Conservation (phyloP, 2,888 invertebrate genomes). For the Petrolisthes cinctipes region DNA sequence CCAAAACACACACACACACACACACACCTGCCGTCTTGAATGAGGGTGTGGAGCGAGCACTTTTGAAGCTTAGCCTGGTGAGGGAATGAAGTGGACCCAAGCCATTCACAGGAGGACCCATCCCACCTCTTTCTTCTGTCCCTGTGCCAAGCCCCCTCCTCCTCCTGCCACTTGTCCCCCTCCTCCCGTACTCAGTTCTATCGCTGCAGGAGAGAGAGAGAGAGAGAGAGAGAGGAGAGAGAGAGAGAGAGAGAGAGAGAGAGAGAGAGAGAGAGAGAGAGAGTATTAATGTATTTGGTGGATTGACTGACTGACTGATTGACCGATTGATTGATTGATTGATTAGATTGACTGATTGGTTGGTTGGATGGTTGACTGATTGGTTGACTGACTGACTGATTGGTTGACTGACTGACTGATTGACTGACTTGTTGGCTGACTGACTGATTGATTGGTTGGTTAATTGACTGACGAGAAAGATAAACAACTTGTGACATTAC, state of each 20-base stretch:
- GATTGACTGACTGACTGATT: too few species aligned
- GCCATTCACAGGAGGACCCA: neutral
- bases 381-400: too few species aligned
- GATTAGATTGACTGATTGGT: too few species aligned
- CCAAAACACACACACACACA: neutral
- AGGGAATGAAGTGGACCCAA: neutral
- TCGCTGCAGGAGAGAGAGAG: neutral
- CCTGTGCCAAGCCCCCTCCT: neutral
- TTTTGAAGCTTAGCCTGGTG: conserved; percentile 42
- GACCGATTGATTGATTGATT: too few species aligned
- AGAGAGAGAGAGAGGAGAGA: neutral
- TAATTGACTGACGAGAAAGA: too few species aligned
- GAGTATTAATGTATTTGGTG: neutral
- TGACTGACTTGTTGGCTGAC: too few species aligned
- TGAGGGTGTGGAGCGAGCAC: conserved; percentile 27
- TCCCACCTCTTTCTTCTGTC: neutral
- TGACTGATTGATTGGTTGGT: too few species aligned
- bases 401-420: too few species aligned
- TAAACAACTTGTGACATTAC: too few species aligned
- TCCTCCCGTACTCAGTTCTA: neutral
- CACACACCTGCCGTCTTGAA: conserved; percentile 43
- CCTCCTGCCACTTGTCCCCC: neutral
- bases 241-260: too few species aligned
- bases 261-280: neutral
- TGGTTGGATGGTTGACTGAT: too few species aligned